Conservation (phyloP, 2,113 vertebrate genomes). For the Coryphaenoides rupestris region DNA sequence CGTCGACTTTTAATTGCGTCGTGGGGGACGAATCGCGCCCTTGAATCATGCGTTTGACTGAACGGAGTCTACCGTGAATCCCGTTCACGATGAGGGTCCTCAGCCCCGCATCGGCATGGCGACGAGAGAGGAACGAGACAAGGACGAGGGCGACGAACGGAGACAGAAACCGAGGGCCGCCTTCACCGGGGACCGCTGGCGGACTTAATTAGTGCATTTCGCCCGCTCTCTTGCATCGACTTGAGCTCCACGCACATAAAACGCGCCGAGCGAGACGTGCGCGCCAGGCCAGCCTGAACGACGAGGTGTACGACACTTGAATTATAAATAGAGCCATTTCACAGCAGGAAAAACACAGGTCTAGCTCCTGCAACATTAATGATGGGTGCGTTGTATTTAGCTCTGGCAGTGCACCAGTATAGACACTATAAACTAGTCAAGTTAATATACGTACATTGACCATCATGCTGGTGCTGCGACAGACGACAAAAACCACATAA, state of each 20-base stretch:
- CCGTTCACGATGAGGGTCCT: slow-evolving; percentile 53
- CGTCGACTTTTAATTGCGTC: slow-evolving; percentile 9
- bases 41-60: not conserved
- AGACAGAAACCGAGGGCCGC: slow-evolving; percentile 33
- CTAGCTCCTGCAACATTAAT: too few species aligned
- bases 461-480: too few species aligned
- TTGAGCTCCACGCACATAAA: slow-evolving; percentile 17
- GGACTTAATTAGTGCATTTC: slow-evolving; percentile 68
- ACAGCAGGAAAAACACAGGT: too few species aligned
- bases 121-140: too few species aligned
- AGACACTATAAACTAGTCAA: too few species aligned
- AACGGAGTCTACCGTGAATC: slow-evolving; percentile 37
- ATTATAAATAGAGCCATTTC: slow-evolving; percentile 36
- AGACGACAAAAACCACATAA: too few species aligned
- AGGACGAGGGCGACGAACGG: slow-evolving; percentile 42
- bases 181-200: slow-evolving; percentile 43
- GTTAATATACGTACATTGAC: too few species aligned
- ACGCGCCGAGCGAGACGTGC: not conserved
- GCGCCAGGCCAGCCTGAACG: slow-evolving; percentile 11
- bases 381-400: too few species aligned
- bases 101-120: not conserved
- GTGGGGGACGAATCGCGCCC: slow-evolving; percentile 27
- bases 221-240: slow-evolving; percentile 46
- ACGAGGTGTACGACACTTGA: slow-evolving; percentile 23
- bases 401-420: slow-evolving; percentile 31